Conservation (phyloP, 2,888 invertebrate species). For the Toxonevra muliebris region DNA sequence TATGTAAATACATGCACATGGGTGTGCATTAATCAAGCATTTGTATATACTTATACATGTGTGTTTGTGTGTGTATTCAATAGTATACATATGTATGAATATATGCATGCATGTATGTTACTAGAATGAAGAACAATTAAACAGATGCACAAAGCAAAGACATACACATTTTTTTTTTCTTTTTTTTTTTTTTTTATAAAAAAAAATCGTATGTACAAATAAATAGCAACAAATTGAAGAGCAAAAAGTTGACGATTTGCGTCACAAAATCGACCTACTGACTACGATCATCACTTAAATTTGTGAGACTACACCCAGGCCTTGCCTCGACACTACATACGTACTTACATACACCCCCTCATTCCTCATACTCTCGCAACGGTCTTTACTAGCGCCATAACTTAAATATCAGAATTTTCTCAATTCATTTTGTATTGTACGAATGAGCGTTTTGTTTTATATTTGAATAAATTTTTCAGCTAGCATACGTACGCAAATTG, state of each 20-base stretch:
- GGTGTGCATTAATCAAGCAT: background rate
- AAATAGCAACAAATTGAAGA: conserved; percentile 29
- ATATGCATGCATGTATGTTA: conserved; percentile 28
- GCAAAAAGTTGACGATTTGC: conserved; percentile 59
- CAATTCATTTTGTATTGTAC: background rate
- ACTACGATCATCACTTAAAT: conserved; percentile 34
- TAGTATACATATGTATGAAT: conserved; percentile 12
- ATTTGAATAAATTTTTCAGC: background rate
- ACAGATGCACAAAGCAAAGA: conserved; percentile 26
- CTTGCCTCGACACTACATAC: too few species aligned
- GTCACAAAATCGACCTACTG: conserved; percentile 59
- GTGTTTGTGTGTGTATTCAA: background rate
- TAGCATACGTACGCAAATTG: background rate
- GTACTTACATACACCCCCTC: too few species aligned
- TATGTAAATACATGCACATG: background rate
- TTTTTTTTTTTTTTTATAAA: too few species aligned
- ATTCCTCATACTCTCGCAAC: too few species aligned
- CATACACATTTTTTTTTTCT: too few species aligned
- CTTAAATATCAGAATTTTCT: too few species aligned
- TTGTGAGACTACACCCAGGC: too few species aligned
- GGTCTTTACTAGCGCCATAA: too few species aligned
- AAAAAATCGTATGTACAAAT: conserved; percentile 26
- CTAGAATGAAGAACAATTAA: conserved; percentile 40
- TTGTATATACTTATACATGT: background rate
- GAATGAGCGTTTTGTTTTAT: too few species aligned